Evolutionary conservation across 1,140 invertebrate species (phyloP), one percentile per base, ranked within the genome.

Genomic region (Drosophila yakuba): DNA sequence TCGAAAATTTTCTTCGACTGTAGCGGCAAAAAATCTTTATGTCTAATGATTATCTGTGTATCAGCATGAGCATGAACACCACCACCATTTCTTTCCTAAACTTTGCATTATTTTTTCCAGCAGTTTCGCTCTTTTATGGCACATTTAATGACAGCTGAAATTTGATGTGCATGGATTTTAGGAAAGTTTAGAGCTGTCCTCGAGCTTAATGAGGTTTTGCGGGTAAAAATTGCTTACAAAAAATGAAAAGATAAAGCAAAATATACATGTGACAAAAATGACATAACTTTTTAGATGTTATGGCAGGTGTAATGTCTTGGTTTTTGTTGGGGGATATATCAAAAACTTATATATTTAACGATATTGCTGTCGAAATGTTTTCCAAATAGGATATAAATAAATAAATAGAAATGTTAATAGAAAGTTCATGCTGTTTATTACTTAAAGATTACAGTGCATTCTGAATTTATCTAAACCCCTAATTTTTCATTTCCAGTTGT

Each of bases 81-180:
- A 48, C 17, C 60, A 28, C 35, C 32, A 17, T 51, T 39, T 61
- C 44, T 52, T 63, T 50, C 25, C n/a, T 17, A 48, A 61, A 75
- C 78, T 68, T 52, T 88, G 50, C 61, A 75, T 78, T 71, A 50
- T 50, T 48, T 39, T 55, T 39, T 66, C 12, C 17, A 25, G 23
- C 50, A 41, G 38, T 74, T 75, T 63, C 35, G 45, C 64, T 66
- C 47, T 35, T 85, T 80, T 80, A 85, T 85, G 57, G 20, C 48
- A 36, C 43, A 88, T 86, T 86, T 85, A 82, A 85, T 85, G 83
- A 58, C 64, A 71, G 74, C 57, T 75, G 83, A 85, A 85, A 85
- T 60, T 86, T 82, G 59, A 85, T 77, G 83, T 64, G 38, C 41
- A 44, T 32, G 52, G 43, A 48, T 86, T 69, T 71, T 28, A 45